A percentile compares a stretch with the other conserved stretches of the same genome.
Conservation (phyloP, 2,888 invertebrate species). For the Ormyrus labotus region DNA sequence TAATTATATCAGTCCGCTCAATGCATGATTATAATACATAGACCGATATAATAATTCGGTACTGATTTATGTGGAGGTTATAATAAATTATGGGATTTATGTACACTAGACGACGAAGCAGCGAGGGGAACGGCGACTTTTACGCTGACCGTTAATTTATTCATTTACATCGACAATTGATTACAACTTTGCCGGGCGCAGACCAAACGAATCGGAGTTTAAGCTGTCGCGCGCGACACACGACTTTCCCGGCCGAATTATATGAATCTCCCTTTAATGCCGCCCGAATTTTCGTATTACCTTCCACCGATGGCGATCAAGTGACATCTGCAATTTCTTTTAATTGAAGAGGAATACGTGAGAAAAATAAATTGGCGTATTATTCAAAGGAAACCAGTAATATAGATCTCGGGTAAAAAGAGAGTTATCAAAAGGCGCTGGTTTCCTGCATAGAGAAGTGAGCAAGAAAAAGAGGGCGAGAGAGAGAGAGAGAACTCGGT, state of each 20-base stretch:
- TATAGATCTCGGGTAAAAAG: constrained; percentile 66
- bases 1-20: constrained; percentile 44
- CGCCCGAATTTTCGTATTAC: neutral
- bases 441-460: constrained; percentile 23
- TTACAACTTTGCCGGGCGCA: constrained; percentile 21
- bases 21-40: constrained; percentile 43
- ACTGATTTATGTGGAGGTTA: constrained; percentile 34
- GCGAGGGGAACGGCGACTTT: neutral
- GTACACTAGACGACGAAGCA: constrained; percentile 1
- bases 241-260: constrained; percentile 16
- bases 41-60: constrained; percentile 32
- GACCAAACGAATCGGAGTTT: constrained; percentile 21
- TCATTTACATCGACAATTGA: constrained; percentile 28
- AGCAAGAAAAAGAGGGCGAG: constrained; percentile 19
- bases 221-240: constrained; percentile 18
- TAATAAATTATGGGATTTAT: constrained; percentile 46
- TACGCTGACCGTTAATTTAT: constrained; percentile 14
- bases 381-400: constrained; percentile 70
- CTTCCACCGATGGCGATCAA: constrained; percentile 9
- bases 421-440: constrained; percentile 48
- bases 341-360: constrained; percentile 69
- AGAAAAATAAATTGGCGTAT: constrained; percentile 72
- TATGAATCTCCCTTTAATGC: constrained; percentile 10
- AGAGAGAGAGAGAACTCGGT: constrained; percentile 64
- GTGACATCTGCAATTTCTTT: constrained; percentile 55